Conservation (phyloP, 2,113 vertebrate species). For the Passer domesticus region DNA sequence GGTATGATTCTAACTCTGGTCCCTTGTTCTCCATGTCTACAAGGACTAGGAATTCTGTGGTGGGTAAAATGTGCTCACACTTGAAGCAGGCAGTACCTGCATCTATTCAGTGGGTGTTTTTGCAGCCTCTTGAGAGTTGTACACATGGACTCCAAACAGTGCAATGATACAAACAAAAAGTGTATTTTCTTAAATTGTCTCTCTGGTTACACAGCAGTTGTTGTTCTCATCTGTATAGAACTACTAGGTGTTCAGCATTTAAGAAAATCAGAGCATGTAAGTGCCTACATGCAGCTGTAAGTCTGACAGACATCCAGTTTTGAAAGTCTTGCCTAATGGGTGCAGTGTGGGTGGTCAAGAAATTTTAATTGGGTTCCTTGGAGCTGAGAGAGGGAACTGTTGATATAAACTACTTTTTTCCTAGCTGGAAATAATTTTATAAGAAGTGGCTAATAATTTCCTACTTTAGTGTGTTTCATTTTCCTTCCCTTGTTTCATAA, state of each 20-base stretch:
- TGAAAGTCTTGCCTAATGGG: not conserved
- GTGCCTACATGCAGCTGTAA: not conserved
- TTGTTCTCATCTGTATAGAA: not conserved
- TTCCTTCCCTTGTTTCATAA: not conserved
- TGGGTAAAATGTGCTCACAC: not conserved
- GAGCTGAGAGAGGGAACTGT: accelerated
- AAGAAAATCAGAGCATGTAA: not conserved
- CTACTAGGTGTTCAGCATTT: not conserved
- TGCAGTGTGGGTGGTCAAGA: not conserved
- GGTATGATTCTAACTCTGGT: not conserved
- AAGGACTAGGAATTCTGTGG: not conserved
- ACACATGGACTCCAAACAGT: not conserved
- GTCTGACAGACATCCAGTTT: not conserved
- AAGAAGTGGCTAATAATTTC: not conserved
- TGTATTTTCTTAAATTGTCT: not conserved
- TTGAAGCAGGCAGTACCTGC: not conserved
- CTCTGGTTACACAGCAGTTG: not conserved
- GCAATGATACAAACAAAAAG: not conserved
- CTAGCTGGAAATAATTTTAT: not conserved
- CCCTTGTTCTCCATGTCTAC: not conserved
- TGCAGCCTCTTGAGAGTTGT: not conserved
- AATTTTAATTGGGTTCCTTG: not conserved
- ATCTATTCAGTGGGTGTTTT: not conserved
- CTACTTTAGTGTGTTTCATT: not conserved
- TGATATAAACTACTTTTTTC: not conserved